Percentiles rank a stretch among this genome's conserved stretches.
Evolutionary conservation across 2,113 vertebrate genomes (phyloP).

Genomic region (Centropristis striata): DNA sequence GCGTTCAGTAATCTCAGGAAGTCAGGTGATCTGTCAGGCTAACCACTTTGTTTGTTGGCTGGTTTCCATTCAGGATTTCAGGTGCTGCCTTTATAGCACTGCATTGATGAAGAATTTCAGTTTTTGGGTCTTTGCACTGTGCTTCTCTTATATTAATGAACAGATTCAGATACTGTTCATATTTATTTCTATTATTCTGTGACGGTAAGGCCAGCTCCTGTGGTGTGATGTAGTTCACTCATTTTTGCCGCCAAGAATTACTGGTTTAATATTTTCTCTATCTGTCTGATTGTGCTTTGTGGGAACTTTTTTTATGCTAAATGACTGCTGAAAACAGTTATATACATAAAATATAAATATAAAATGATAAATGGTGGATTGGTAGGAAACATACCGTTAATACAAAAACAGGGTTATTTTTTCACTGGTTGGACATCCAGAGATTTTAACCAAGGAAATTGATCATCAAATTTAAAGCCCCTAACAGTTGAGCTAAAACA

Average conservation of each 20-base stretch:
- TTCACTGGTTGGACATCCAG: not conserved
- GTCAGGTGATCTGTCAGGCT: constrained; percentile 24
- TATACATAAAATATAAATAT: not conserved
- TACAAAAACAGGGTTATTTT: not conserved
- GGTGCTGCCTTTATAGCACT: constrained; percentile 24
- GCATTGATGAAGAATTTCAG: constrained; percentile 21
- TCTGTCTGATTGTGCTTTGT: not conserved
- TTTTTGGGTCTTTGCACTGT: constrained; percentile 54
- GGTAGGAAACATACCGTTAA: not conserved
- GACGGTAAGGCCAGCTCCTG: constrained; percentile 6
- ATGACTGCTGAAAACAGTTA: constrained; percentile 2
- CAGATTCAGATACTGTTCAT: constrained; percentile 27
- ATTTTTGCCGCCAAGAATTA: not conserved
- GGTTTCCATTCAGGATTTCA: constrained; percentile 13
- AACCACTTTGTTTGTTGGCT: constrained; percentile 34
- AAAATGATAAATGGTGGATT: not conserved
- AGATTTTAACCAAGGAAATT: not conserved
- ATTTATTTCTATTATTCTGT: constrained; percentile 58
- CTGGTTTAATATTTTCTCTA: not conserved
- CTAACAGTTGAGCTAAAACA: not conserved
- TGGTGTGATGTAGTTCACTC: not conserved
- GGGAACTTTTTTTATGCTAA: constrained; percentile 1
- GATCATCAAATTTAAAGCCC: not conserved
- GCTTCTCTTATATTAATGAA: constrained; percentile 26
- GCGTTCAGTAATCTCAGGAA: constrained; percentile 61